Evolutionary conservation across 1,140 invertebrate genomes (phyloP), one percentile per base, ranked within the genome.

Genomic region (Rhopalosiphum padi): DNA sequence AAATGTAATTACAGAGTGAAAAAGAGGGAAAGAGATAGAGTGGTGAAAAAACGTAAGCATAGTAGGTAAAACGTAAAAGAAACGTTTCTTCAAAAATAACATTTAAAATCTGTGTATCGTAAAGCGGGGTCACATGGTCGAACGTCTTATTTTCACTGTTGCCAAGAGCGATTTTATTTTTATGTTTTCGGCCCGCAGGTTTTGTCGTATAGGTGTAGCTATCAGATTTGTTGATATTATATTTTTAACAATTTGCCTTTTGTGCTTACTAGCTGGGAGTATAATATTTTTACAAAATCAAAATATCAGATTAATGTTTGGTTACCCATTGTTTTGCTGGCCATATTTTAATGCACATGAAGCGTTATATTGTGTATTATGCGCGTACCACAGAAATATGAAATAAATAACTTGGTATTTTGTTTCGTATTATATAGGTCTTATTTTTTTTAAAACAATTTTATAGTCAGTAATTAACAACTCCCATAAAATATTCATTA

Each of bases 21-120:
- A 77, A 77, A n/a, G 15, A n/a, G 30, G 30, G 5, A n/a, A n/a
- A 18, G 15, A n/a, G 22, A 41, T 11, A 41, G 41, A 25, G 37
- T 43, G 23, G 37, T 25, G 23, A 9, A 85, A 37, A 85, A 43
- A 11, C 35, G 8, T 85, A 41, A 41, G 83, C 43, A 85, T 85
- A 25, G 41, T 41, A 51, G 48, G 3, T 51, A 41, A 9, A 85
- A 85, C 37, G 7, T 11, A 85, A 85, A 51, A 48, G 30, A 87
- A 87, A 87, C 85, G 7, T 87, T 87, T 48, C 43, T 87, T n/a
- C 25, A 85, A 85, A 41, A 85, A 85, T 41, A 85, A 87, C 86
- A 48, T 87, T 48, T 87, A 30, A n/a, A 43, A 85, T 85, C 83
- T 43, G 83, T 85, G 60, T 77, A 43, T 23, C 83, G 22, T 37